phyloP scores from a whole-genome alignment of 2,888 invertebrate species.

The Heliconius cydno region DNA sequence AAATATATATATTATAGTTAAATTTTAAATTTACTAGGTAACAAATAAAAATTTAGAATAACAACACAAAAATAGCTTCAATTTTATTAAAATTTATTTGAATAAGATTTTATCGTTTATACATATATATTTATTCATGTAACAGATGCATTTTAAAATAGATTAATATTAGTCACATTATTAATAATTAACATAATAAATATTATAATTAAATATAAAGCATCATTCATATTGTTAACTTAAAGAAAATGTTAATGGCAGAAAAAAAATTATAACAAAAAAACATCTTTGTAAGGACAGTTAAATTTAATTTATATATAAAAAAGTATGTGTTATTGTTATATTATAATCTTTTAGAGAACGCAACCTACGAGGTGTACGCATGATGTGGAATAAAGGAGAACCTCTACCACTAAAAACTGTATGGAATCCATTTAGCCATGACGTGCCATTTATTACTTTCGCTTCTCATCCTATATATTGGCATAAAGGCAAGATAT shows the following conservation, averaged over 20 bases:
- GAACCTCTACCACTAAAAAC: conserved; percentile 86
- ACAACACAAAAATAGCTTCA: background rate
- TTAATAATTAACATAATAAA: background rate
- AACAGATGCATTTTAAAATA: background rate
- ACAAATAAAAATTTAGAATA: background rate
- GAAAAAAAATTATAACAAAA: background rate
- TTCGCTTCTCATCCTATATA: conserved; percentile 91
- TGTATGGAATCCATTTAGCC: conserved; percentile 94
- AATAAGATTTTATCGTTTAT: no score
- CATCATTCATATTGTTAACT: background rate
- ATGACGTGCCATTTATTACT: conserved; percentile 90
- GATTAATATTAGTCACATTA: background rate
- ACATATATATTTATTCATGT: no score
- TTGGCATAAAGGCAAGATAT: conserved; percentile 86
- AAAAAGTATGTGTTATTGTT: background rate
- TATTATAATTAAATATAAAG: background rate
- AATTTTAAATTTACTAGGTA: background rate
- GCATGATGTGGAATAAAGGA: conserved; percentile 90
- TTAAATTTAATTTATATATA: background rate
- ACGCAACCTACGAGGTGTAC: conserved; percentile 88
- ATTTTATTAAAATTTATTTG: no score
- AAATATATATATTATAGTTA: background rate
- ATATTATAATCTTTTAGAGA: conserved; percentile 78
- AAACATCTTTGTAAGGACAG: background rate
- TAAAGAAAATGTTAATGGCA: no score